Evolutionary conservation across 2,888 invertebrate genomes (phyloP).

Genomic region (Drosophila antonietae): DNA sequence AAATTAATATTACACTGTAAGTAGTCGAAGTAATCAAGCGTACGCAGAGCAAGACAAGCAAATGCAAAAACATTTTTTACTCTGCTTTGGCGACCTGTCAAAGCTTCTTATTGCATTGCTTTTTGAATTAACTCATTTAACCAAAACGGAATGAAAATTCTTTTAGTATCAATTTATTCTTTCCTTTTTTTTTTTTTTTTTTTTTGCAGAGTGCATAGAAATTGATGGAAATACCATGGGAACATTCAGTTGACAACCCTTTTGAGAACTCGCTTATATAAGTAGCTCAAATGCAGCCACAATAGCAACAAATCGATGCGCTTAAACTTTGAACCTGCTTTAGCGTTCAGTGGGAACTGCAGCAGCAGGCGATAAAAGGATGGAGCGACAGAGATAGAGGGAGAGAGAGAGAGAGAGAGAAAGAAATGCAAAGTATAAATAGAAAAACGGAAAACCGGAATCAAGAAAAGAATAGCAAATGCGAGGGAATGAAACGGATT

Average conservation of each 20-base stretch:
- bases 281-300: constrained; percentile 7
- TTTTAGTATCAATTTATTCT: background rate
- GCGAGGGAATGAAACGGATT: constrained; percentile 44
- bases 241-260: background rate
- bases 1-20: constrained; percentile 39
- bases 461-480: constrained; percentile 1
- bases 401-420: too few species aligned
- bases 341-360: background rate
- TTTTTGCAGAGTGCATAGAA: background rate
- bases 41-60: background rate
- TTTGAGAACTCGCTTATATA: background rate
- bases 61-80: background rate
- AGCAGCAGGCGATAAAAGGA: constrained; percentile 1
- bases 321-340: constrained; percentile 5
- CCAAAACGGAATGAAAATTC: background rate
- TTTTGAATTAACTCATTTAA: background rate
- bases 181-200: too few species aligned
- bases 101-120: background rate
- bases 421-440: constrained; percentile 9
- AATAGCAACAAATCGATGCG: constrained; percentile 22
- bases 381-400: too few species aligned
- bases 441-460: constrained; percentile 1
- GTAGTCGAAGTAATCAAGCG: constrained; percentile 38
- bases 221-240: background rate
- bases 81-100: background rate